Conservation (phyloP, 2,113 vertebrate genomes). For the Leptobrachium ailaonicum region DNA sequence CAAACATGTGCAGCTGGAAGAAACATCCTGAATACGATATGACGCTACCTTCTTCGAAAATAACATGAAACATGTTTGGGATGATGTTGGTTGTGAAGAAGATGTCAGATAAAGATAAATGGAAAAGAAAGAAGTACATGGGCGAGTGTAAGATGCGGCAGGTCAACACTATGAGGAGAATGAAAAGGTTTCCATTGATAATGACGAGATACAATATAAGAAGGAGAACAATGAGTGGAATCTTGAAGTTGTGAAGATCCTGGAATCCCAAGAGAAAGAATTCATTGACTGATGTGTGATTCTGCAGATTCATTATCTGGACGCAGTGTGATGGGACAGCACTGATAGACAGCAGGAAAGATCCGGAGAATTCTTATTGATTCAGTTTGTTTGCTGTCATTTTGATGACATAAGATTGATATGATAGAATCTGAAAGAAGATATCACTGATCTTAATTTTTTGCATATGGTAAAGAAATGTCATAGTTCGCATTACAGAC, state of each 20-base stretch:
- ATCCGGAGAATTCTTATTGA: too few relatives aligned
- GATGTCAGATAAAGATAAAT: constrained; percentile 7
- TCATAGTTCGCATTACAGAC: too few relatives aligned
- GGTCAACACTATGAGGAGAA: background rate
- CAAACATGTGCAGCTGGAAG: background rate
- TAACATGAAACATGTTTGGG: background rate
- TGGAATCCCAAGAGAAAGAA: background rate
- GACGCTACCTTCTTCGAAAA: background rate
- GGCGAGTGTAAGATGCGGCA: background rate
- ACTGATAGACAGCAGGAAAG: too few relatives aligned
- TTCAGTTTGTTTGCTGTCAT: too few relatives aligned
- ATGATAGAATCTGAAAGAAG: too few relatives aligned
- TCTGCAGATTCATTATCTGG: background rate
- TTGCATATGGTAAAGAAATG: too few relatives aligned
- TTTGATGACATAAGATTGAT: too few relatives aligned
- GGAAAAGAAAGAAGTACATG: constrained; percentile 17
- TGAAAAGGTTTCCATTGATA: background rate
- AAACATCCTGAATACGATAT: constrained; percentile 7
- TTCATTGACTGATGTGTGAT: background rate
- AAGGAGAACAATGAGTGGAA: background rate
- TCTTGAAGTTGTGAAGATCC: background rate
- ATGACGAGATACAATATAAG: background rate
- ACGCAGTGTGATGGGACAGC: too few relatives aligned
- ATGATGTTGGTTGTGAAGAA: background rate
- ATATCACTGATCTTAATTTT: too few relatives aligned